phyloP scores from a whole-genome alignment of 2,888 invertebrate genomes.

The Erebia epiphron region DNA sequence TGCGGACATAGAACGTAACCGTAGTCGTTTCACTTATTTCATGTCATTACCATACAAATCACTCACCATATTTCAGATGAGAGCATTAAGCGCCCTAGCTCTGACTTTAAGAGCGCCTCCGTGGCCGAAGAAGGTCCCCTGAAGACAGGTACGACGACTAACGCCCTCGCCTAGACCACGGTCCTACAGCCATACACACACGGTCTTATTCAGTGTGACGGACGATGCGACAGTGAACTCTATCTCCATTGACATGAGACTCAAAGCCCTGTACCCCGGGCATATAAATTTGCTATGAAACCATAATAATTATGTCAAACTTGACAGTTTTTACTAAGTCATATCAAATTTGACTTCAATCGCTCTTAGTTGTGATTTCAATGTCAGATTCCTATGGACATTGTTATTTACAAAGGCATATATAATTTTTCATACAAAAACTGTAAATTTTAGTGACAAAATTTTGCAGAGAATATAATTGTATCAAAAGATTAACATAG shows the following conservation, averaged over 20 bases:
- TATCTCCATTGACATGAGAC: conserved; percentile 42
- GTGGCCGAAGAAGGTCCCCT: conserved; percentile 74
- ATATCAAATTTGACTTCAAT: no score
- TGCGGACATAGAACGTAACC: conserved; percentile 67
- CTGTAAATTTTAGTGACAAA: not conserved
- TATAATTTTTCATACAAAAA: not conserved
- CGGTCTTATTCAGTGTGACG: conserved; percentile 70
- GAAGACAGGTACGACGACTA: conserved; percentile 78
- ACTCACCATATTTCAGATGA: conserved; percentile 86
- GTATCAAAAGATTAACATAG: no score
- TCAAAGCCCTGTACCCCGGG: conserved; percentile 40
- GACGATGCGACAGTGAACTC: conserved; percentile 75
- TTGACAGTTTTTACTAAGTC: not conserved
- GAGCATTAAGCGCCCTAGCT: conserved; percentile 92
- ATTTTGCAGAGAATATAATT: no score
- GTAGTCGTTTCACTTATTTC: conserved; percentile 62
- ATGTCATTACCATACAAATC: conserved; percentile 68
- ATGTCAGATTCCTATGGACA: no score
- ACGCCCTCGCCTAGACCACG: conserved; percentile 76
- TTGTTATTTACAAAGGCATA: not conserved
- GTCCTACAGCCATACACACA: conserved; percentile 56
- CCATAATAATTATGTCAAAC: not conserved
- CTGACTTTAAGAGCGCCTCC: conserved; percentile 90
- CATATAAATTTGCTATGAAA: not conserved
- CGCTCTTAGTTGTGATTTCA: no score